phyloP scores from a whole-genome alignment of 1,140 invertebrate genomes.

The Helicorthomorpha holstii region DNA sequence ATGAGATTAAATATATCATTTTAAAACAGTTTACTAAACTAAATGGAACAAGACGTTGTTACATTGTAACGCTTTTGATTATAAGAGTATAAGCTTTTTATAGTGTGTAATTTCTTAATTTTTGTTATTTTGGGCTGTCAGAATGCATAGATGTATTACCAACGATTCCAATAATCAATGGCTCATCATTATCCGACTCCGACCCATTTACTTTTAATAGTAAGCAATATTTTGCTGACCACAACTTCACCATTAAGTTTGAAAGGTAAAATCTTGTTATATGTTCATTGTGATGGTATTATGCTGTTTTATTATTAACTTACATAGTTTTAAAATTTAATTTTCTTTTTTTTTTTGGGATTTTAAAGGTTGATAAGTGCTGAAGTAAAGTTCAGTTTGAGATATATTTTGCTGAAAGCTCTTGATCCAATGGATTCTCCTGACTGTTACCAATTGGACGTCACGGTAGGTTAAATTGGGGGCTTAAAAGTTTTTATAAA shows the following conservation, averaged over 20 bases:
- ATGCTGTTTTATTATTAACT: neutral
- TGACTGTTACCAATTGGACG: constrained; percentile 72
- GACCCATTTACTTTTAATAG: constrained; percentile 20
- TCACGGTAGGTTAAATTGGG: constrained; percentile 30
- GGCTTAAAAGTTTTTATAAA: no score
- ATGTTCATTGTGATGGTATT: neutral
- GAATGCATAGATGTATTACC: no score
- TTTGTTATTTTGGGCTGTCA: no score
- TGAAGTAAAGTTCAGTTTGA: constrained; percentile 47
- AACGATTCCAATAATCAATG: no score
- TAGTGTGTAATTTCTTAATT: no score
- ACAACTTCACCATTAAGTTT: constrained; percentile 51
- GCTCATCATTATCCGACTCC: no score
- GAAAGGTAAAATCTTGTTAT: constrained; percentile 43
- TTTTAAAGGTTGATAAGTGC: constrained; percentile 17
- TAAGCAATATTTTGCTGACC: constrained; percentile 36
- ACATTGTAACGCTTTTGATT: no score
- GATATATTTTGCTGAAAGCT: constrained; percentile 74
- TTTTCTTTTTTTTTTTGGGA: neutral
- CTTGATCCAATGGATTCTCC: constrained; percentile 63
- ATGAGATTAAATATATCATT: no score
- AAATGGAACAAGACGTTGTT: no score
- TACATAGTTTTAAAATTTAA: neutral
- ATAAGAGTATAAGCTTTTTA: no score
- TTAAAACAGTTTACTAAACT: no score